phyloP scores from a whole-genome alignment of 2,888 invertebrate genomes.

The Brachylomia viminalis region DNA sequence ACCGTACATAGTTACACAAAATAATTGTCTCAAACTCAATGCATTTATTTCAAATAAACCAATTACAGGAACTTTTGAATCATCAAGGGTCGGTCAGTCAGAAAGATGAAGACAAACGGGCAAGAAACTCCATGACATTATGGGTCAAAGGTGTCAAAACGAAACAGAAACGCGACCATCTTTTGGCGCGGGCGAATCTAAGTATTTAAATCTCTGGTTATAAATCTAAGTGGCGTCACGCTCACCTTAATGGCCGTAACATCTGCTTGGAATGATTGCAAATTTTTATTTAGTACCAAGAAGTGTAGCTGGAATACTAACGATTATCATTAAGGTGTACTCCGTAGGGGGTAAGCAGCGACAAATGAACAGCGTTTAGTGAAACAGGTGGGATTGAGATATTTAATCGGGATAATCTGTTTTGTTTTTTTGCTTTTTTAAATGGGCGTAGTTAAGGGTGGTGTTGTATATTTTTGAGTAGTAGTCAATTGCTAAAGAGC shows the following conservation, averaged over 20 bases:
- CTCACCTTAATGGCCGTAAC: conserved; percentile 73
- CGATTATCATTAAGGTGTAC: conserved; percentile 72
- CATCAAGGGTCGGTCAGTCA: not conserved
- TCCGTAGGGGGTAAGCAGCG: conserved; percentile 44
- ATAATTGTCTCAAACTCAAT: not conserved
- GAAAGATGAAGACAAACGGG: not conserved
- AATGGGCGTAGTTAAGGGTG: conserved; percentile 32
- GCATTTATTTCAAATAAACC: not conserved
- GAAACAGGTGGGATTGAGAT: conserved; percentile 66
- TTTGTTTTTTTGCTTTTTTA: conserved; percentile 39
- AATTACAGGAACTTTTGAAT: not conserved
- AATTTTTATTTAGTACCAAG: conserved; percentile 78
- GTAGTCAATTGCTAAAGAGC: too few relatives aligned
- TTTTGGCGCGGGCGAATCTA: not conserved
- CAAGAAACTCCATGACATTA: not conserved
- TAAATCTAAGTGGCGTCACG: conserved; percentile 67
- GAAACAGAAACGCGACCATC: not conserved
- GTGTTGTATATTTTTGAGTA: not conserved
- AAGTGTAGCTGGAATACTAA: conserved; percentile 73
- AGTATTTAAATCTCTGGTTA: conserved; percentile 11
- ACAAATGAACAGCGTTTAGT: conserved; percentile 66
- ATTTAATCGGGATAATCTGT: conserved; percentile 51
- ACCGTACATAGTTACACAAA: not conserved
- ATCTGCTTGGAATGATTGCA: conserved; percentile 77
- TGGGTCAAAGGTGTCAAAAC: not conserved